These are phyloP conservation scores for Condylura cristata DNA, from an alignment of 2,113 vertebrate genomes.

Conservation along the genomic window DNA sequence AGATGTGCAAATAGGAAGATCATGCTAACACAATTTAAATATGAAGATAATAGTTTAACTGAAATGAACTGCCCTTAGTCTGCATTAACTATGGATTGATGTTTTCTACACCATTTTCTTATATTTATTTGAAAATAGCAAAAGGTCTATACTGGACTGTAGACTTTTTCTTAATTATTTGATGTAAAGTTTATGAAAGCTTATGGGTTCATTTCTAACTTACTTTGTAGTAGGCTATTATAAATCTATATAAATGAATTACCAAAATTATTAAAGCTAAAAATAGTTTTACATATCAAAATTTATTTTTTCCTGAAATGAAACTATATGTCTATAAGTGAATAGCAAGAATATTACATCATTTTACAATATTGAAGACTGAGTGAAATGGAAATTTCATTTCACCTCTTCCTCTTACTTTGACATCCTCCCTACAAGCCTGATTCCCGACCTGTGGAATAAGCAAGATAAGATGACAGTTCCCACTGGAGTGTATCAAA, in stretches of 20 bases:
- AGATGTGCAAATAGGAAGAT: neutral
- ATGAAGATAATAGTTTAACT: neutral
- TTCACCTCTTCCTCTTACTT: neutral
- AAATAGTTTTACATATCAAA: neutral
- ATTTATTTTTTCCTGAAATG: neutral
- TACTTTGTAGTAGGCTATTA: neutral
- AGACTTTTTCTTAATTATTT: neutral
- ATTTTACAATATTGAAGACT: neutral
- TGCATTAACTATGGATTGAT: neutral
- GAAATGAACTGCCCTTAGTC: neutral
- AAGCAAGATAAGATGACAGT: constrained; percentile 42
- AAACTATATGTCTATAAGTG: neutral
- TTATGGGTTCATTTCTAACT: neutral
- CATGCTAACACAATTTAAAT: neutral
- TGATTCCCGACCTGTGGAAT: constrained; percentile 10
- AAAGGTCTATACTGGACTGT: neutral
- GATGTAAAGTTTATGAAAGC: neutral
- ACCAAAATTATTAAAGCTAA: neutral
- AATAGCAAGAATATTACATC: neutral
- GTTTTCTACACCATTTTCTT: neutral
- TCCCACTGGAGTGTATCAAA: constrained; percentile 64
- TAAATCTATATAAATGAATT: neutral
- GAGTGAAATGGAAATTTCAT: neutral
- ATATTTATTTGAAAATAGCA: neutral
- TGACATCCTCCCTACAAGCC: neutral